phyloP scores from a whole-genome alignment of 2,113 vertebrate genomes.

The Chamaetylas fuelleborni region DNA sequence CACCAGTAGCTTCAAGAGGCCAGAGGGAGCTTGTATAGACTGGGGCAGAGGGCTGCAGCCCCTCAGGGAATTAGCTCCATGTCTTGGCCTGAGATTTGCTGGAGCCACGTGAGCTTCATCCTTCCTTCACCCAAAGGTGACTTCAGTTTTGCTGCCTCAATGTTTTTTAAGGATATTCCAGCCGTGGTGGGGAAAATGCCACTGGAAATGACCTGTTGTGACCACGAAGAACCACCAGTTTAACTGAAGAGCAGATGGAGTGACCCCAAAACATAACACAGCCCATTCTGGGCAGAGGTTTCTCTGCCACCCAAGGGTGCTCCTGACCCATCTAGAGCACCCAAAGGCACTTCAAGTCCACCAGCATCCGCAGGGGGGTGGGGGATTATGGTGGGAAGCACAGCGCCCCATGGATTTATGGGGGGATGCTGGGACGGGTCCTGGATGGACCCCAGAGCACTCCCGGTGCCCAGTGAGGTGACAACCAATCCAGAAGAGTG shows the following conservation, averaged over 20 bases:
- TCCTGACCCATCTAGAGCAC: background rate
- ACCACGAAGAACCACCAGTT: background rate
- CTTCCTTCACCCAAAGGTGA: background rate
- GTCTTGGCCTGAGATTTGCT: background rate
- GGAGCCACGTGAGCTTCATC: fast-evolving
- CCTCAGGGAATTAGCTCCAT: fast-evolving
- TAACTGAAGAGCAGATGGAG: background rate
- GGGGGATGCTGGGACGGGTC: background rate
- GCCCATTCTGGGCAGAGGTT: background rate
- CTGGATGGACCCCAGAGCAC: background rate
- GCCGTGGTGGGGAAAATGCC: fast-evolving
- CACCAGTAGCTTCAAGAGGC: background rate
- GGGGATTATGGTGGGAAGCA: background rate
- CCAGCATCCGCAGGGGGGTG: background rate
- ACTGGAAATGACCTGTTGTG: fast-evolving
- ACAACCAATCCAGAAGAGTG: background rate
- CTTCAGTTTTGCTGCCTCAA: background rate
- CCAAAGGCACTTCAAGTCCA: background rate
- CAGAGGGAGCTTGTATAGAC: background rate
- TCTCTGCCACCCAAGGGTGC: background rate
- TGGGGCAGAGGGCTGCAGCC: background rate
- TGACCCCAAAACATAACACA: background rate
- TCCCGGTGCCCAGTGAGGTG: background rate
- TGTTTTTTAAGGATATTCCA: background rate
- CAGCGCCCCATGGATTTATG: fast-evolving